Base-by-base conservation (phyloP, 2,113 vertebrate species). In the Nycticebus coucang region DNA sequence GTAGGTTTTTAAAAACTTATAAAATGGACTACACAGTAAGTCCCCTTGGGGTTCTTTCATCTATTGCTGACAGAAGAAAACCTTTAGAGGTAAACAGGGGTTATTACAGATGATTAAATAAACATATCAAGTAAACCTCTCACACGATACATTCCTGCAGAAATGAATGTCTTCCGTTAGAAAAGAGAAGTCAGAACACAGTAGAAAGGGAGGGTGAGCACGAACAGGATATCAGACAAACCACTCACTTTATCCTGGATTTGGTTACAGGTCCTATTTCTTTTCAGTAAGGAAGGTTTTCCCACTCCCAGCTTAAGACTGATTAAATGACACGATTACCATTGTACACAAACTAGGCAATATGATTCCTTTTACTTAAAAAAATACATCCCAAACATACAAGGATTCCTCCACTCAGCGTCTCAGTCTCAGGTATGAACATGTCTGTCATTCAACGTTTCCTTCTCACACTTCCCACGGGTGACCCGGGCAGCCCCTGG, bases 281-380 rank as follows among this genome's bases (percentile, higher is more conserved):
- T 75, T 82, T 68, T 45, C 88, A 62, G 33, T 2, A 68, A 66
- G 84, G 60, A 85, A 41, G 30, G 5, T 87, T 13, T 80, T 72
- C 93, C 89, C 71, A 35, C 84, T 57, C 66, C 64, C 26, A 71
- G 83, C 60, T 93, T 66, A 72, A 83, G 78, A 22, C 22, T 1
- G 79, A 90, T 86, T 78, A 53, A 66, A 66, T 80, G 88, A 59
- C 96, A 69, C 5, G 77, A 45, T 30, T 91, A 59, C 45, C 35
- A 66, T 37, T 55, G 68, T 35, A 53, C 4, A n/a, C 4, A 81
- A 59, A 92, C 66, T 0, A 85, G 55, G 87, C 59, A 50, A 79
- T 45, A 17, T 1, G 45, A 87, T 4, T 30, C 83, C 93, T 81
- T 93, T 90, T 45, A 91, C 41, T 35, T 64, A 80, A 59, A 81